Percentiles rank a stretch among this genome's conserved stretches.
These are phyloP conservation scores for Portunus trituberculatus DNA, from an alignment of 1,140 invertebrate species.

Conservation along the genomic window DNA sequence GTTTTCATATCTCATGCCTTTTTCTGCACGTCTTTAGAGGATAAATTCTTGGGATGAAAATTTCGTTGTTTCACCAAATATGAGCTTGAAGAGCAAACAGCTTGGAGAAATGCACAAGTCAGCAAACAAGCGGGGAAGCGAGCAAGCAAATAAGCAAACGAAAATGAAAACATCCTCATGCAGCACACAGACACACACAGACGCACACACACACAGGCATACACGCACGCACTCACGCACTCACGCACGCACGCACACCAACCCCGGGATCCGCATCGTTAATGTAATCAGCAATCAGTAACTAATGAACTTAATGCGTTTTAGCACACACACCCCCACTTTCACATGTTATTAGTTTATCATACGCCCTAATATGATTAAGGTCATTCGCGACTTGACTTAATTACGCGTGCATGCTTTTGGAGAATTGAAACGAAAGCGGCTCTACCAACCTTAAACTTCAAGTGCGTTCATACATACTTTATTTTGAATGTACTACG, in stretches of 20 bases:
- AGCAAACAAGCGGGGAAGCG: background rate
- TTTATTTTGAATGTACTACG: background rate
- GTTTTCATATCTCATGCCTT: constrained; percentile 10
- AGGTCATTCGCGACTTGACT: background rate
- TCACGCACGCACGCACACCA: background rate
- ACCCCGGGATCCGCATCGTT: background rate
- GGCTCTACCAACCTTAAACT: background rate
- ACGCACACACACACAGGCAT: background rate
- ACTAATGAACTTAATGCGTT: constrained; percentile 23
- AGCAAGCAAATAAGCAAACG: background rate
- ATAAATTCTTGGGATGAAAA: background rate
- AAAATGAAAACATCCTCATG: background rate
- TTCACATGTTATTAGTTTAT: constrained; percentile 24
- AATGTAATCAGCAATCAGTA: constrained; percentile 23
- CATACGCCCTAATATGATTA: constrained; percentile 14
- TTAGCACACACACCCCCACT: background rate
- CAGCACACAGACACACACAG: background rate
- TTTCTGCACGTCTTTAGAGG: background rate
- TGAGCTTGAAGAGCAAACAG: background rate
- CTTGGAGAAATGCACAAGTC: background rate
- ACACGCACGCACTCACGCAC: background rate
- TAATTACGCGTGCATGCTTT: constrained; percentile 12
- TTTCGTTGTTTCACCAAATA: constrained; percentile 2
- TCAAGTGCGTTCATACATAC: background rate
- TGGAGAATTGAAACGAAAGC: constrained; percentile 12